Conservation (phyloP, 2,113 vertebrate genomes). For the Pygoscelis adeliae region DNA sequence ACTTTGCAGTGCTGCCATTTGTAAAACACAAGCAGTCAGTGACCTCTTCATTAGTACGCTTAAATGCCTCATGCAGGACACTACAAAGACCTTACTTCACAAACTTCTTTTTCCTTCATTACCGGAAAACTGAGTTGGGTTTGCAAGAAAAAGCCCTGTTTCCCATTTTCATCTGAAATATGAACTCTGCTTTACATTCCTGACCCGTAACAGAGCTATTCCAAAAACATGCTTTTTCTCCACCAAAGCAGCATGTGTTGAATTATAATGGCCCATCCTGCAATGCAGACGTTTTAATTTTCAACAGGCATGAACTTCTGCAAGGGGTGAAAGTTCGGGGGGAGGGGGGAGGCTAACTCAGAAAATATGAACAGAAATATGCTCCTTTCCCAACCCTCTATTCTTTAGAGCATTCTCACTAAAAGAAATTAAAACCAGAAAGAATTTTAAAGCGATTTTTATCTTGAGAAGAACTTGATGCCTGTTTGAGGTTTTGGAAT, state of each 20-base stretch:
- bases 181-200: slow-evolving; percentile 59
- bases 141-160: slow-evolving; percentile 26
- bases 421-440: slow-evolving; percentile 25
- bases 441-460: background rate
- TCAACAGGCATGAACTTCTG: slow-evolving; percentile 40
- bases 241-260: slow-evolving; percentile 52
- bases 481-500: background rate
- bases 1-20: background rate
- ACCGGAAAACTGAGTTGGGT: background rate
- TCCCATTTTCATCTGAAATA: slow-evolving; percentile 46
- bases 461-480: background rate
- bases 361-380: slow-evolving; percentile 27
- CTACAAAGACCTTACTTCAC: background rate
- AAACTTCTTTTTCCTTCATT: background rate
- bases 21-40: background rate
- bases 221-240: slow-evolving; percentile 35
- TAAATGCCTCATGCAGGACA: background rate
- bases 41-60: background rate
- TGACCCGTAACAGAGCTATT: slow-evolving; percentile 51
- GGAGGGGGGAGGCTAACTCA: background rate
- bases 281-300: slow-evolving; percentile 55
- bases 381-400: background rate
- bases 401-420: background rate
- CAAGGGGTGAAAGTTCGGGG: slow-evolving; percentile 22
- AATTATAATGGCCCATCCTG: slow-evolving; percentile 54